Percentiles rank a stretch among this genome's conserved stretches.
Evolutionary conservation across 2,113 vertebrate genomes (phyloP).

Genomic region (Albula glossodonta): DNA sequence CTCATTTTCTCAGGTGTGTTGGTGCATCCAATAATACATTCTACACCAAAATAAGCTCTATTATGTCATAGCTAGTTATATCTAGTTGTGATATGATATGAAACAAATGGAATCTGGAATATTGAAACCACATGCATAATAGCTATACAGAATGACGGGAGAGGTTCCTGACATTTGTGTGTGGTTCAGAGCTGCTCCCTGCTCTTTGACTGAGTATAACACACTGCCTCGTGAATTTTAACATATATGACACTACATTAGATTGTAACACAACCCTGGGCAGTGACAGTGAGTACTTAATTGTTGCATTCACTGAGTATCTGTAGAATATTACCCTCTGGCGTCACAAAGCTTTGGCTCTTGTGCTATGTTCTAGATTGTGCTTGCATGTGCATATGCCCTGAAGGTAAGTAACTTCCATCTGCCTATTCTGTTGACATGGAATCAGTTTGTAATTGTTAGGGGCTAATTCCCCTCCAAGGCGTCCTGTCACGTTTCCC

Average conservation of each 20-base stretch:
- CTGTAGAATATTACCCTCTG: not conserved
- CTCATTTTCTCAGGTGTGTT: not conserved
- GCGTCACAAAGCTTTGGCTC: not conserved
- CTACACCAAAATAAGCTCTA: too few species aligned
- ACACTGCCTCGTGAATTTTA: not conserved
- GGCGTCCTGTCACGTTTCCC: not conserved
- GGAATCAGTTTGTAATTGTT: not conserved
- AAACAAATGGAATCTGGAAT: not conserved
- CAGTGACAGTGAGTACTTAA: not conserved
- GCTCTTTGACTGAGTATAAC: not conserved
- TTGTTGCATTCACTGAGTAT: slow-evolving; percentile 16
- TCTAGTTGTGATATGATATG: too few species aligned
- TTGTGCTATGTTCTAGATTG: not conserved
- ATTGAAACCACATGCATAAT: not conserved
- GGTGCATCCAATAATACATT: too few species aligned
- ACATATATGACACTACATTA: slow-evolving; percentile 5
- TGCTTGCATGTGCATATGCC: not conserved
- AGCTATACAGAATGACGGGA: not conserved
- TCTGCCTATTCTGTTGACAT: not conserved
- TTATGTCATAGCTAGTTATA: too few species aligned
- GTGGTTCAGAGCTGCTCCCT: not conserved
- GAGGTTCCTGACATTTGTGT: not conserved
- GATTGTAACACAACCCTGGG: not conserved
- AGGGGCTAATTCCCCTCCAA: not conserved
- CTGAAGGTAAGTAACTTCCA: not conserved